Conservation (phyloP, 2,113 vertebrate genomes). For the Plectropomus leopardus region DNA sequence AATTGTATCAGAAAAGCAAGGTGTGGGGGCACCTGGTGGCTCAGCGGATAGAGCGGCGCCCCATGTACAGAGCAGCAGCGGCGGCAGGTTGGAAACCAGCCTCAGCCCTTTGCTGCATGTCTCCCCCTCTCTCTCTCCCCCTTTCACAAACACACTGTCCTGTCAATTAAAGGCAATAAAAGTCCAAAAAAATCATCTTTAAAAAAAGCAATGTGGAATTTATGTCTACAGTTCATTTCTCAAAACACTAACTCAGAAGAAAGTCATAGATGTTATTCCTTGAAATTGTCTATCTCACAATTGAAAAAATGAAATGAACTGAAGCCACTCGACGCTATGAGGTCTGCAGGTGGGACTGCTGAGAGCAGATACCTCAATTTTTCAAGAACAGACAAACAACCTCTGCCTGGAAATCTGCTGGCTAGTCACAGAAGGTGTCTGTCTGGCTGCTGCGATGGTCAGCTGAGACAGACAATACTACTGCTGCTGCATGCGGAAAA, state of each 20-base stretch:
- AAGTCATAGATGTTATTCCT: neutral
- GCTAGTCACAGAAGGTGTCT: slow-evolving; percentile 6
- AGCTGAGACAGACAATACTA: neutral
- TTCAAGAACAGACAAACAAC: slow-evolving; percentile 13
- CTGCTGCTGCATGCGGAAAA: slow-evolving; percentile 2
- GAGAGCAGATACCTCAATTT: neutral
- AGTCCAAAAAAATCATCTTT: too few relatives aligned
- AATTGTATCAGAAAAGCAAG: neutral
- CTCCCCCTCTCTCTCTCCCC: too few relatives aligned
- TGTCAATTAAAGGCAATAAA: too few relatives aligned
- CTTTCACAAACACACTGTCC: too few relatives aligned
- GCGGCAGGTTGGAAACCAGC: too few relatives aligned
- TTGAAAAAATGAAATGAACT: neutral
- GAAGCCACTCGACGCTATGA: neutral
- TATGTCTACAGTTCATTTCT: neutral
- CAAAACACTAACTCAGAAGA: neutral
- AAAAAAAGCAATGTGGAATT: neutral
- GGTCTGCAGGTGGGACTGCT: neutral
- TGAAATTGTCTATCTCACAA: neutral
- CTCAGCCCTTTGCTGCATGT: too few relatives aligned
- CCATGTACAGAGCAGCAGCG: too few relatives aligned
- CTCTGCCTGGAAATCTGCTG: slow-evolving; percentile 21
- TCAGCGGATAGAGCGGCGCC: too few relatives aligned
- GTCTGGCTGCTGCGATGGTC: slow-evolving; percentile 11
- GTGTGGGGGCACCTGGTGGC: too few relatives aligned